These are phyloP conservation scores for Falco rusticolus DNA, from an alignment of 2,797 vertebrate genomes.

Conservation along the genomic window DNA sequence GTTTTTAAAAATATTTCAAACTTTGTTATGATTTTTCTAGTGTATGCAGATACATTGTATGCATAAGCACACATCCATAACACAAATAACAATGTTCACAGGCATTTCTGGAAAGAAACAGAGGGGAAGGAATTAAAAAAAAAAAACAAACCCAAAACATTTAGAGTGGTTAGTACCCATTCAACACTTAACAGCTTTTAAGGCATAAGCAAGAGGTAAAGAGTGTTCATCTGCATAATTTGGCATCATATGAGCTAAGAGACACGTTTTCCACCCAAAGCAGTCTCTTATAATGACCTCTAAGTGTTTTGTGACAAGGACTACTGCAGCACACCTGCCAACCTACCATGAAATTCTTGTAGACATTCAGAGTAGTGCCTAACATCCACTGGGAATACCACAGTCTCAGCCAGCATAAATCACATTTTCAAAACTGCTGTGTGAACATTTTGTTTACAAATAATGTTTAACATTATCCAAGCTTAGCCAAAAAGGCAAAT, in stretches of 20 bases:
- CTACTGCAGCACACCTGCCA: not conserved
- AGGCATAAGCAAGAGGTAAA: not conserved
- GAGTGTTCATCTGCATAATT: not conserved
- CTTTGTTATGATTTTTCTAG: not conserved
- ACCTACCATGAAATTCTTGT: not conserved
- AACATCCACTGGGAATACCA: fast-evolving
- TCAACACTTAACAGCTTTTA: not conserved
- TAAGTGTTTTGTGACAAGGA: not conserved
- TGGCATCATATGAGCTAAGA: not conserved
- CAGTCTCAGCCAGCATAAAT: not conserved
- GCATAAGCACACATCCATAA: not conserved
- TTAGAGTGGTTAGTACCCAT: not conserved
- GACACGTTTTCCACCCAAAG: not conserved
- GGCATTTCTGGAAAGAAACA: not conserved
- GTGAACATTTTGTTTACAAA: not conserved
- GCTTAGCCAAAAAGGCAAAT: not conserved
- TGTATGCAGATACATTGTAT: not conserved
- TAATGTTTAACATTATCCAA: not conserved
- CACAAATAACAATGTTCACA: not conserved
- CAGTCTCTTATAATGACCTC: not conserved
- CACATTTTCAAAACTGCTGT: not conserved
- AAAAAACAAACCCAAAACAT: no score
- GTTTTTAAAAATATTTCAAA: not conserved
- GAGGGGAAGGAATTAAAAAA: not conserved
- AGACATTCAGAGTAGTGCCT: not conserved